These are phyloP conservation scores for Eudasyphora cyanicolor DNA, from an alignment of 2,888 invertebrate species.

Conservation along the genomic window DNA sequence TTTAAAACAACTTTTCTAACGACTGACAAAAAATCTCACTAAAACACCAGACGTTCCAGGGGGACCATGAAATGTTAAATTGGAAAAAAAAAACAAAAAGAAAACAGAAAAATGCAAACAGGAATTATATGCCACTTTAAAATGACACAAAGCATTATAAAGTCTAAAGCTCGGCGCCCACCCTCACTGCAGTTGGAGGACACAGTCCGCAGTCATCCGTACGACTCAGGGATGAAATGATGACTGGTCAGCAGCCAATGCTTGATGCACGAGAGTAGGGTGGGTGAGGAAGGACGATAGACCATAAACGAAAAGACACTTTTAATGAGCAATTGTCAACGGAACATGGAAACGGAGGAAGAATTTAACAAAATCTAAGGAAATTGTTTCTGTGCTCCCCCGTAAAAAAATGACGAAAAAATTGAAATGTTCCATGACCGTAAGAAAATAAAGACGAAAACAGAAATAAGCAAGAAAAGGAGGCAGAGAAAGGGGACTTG, in stretches of 20 bases:
- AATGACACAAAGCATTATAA: conserved; percentile 74
- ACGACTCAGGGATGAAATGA: conserved; percentile 46
- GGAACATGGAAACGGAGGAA: conserved; percentile 26
- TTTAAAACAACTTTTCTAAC: conserved; percentile 70
- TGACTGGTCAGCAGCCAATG: not conserved
- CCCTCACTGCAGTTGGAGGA: not conserved
- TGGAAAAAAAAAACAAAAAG: conserved; percentile 21
- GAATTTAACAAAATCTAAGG: not conserved
- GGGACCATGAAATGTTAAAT: conserved; percentile 30
- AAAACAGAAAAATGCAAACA: conserved; percentile 74
- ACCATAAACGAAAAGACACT: conserved; percentile 72
- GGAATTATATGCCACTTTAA: conserved; percentile 77
- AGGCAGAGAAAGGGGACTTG: not conserved
- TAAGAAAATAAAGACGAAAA: conserved; percentile 23
- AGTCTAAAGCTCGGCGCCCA: conserved; percentile 32
- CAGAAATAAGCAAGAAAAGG: conserved; percentile 24
- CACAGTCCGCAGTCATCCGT: not conserved
- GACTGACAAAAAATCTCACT: conserved; percentile 43
- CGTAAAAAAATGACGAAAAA: not conserved
- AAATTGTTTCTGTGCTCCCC: conserved; percentile 36
- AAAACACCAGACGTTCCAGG: conserved; percentile 1
- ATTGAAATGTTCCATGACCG: not conserved
- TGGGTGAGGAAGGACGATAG: conserved; percentile 6
- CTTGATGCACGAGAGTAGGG: too few relatives aligned
- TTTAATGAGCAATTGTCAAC: conserved; percentile 76